Percentiles rank a stretch among this genome's conserved stretches.
Conservation (phyloP, 2,797 vertebrate genomes). For the Phoebastria nigripes region DNA sequence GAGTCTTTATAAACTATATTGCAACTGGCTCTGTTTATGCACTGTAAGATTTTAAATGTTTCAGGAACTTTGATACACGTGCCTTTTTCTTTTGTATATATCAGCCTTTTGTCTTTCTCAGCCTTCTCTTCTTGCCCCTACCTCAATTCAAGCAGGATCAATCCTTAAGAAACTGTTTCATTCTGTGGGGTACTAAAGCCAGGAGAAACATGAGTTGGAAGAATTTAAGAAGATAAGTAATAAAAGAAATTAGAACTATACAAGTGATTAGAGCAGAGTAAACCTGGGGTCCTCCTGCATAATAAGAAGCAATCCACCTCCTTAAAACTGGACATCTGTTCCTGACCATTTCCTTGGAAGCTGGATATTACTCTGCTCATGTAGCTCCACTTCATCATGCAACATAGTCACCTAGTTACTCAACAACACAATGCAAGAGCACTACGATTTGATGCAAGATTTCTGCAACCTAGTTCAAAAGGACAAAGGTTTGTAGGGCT, state of each 20-base stretch:
- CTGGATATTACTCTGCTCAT: neutral
- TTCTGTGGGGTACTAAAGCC: neutral
- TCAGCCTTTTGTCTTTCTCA: neutral
- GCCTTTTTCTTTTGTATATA: neutral
- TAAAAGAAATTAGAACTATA: neutral
- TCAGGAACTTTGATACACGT: neutral
- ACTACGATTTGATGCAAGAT: neutral
- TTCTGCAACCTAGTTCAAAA: slow-evolving; percentile 12
- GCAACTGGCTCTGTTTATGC: neutral
- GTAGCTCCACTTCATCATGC: neutral
- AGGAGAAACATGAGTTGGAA: neutral
- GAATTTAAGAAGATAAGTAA: neutral
- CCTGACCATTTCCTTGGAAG: neutral
- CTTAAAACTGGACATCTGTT: neutral
- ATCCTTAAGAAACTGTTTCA: neutral
- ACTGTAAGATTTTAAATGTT: neutral
- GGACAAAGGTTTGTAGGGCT: neutral
- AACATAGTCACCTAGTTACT: neutral
- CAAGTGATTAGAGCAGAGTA: neutral
- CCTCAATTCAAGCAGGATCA: neutral
- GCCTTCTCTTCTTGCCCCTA: neutral
- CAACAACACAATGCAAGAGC: neutral
- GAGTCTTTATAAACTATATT: slow-evolving; percentile 13
- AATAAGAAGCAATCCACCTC: neutral
- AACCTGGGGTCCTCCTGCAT: neutral